Base-by-base conservation (phyloP, 2,888 invertebrate species). In the Ormyrus rosae region DNA sequence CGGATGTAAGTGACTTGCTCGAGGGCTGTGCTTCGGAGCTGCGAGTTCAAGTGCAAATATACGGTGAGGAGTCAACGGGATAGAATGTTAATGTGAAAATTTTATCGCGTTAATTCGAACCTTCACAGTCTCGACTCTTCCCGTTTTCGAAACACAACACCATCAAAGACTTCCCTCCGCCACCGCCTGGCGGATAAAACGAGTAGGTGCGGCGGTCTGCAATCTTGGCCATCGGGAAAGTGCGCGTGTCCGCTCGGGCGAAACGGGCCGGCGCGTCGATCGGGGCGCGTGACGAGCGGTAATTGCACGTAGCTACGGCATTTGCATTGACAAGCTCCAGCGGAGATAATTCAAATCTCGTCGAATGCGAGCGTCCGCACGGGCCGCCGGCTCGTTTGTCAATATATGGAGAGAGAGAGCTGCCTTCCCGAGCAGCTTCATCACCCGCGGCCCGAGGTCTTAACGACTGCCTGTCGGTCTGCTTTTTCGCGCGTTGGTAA, bases 341-440 rank as follows among this genome's bases (percentile, higher is more conserved):
- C 88, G 89, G 89, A 90, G 90, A 90, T 90, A 90, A 90, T 90
- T 90, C 88, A 89, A 90, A 89, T 89, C 89, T 90, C 90, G 88
- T 90, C 87, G 89, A 89, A 89, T 87, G 83, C 86, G 84, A 84
- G 85, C 85, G 86, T 61, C 58, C 64, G 55, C 51, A 53, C 48
- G 60, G 2, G 7, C 58, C 34, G 56, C 11, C 11, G 2, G 67
- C 60, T 78, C 67, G 78, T 78, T 73, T 78, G 72, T 73, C 68
- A 78, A 73, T 73, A 73, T 13, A 56, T 34, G 56, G 48, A 13
- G 53, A 45, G n/a, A 5, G n/a, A 19, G 19, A 19, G 8, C 19
- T 64, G 13, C 11, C 9, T 3, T 8, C 55, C n/a, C 56, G 13
- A 19, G 19, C 19, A 19, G 19, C 19, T 19, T 19, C 19, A 19